A percentile compares a stretch with the other conserved stretches of the same genome.
phyloP scores from a whole-genome alignment of 2,113 vertebrate species.

The Phyllopteryx taeniolatus region DNA sequence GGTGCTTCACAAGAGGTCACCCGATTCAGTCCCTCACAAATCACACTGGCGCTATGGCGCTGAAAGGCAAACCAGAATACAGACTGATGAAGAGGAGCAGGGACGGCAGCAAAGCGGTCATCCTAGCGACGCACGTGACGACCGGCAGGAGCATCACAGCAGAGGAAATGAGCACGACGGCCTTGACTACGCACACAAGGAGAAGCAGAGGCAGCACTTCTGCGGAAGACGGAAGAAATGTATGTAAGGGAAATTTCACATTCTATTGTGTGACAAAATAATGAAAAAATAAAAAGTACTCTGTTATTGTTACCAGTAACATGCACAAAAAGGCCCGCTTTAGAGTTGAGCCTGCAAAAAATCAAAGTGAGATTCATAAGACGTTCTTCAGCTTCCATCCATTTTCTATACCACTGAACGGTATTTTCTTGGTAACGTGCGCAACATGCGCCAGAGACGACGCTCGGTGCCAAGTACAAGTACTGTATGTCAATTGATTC shows the following conservation, averaged over 20 bases:
- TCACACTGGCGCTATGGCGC: slow-evolving; percentile 7
- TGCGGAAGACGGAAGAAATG: slow-evolving; percentile 92
- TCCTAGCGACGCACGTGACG: neutral
- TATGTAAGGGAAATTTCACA: slow-evolving; percentile 79
- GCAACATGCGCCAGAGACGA: no score
- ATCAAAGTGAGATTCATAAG: neutral
- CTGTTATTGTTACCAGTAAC: neutral
- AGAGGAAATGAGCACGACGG: slow-evolving; percentile 9
- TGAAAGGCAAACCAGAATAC: slow-evolving; percentile 17
- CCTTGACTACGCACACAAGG: slow-evolving; percentile 38
- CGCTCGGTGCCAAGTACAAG: no score
- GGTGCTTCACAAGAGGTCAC: slow-evolving; percentile 25
- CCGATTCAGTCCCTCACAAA: slow-evolving; percentile 8
- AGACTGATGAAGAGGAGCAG: neutral
- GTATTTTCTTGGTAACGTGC: no score
- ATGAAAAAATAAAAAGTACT: neutral
- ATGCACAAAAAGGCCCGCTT: neutral
- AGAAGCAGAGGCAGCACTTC: slow-evolving; percentile 78
- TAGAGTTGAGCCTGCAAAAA: neutral
- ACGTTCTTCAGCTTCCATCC: neutral
- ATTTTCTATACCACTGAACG: neutral
- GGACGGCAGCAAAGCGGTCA: slow-evolving; percentile 5
- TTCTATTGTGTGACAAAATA: slow-evolving; percentile 14
- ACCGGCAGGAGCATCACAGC: slow-evolving; percentile 10
- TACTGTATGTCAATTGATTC: neutral